A percentile compares a stretch with the other conserved stretches of the same genome.
These are phyloP conservation scores for Listrodromus nycthemerus DNA, from an alignment of 2,888 invertebrate species.

Conservation along the genomic window DNA sequence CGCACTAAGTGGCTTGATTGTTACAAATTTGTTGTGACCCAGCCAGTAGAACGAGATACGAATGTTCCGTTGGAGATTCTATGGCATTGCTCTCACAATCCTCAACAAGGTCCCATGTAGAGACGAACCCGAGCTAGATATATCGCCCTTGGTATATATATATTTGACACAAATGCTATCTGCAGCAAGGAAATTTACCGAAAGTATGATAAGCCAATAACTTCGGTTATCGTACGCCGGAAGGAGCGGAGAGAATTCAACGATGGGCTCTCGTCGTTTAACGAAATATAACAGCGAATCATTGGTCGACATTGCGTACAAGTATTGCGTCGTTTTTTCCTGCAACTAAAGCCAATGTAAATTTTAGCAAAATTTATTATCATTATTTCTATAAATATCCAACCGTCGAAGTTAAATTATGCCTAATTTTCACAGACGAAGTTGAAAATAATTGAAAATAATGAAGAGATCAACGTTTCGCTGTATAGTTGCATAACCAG, in stretches of 20 bases:
- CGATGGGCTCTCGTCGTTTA: constrained; percentile 1
- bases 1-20: constrained; percentile 74
- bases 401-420: neutral
- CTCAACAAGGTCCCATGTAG: constrained; percentile 20
- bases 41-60: constrained; percentile 48
- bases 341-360: neutral
- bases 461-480: neutral
- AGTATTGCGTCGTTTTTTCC: neutral
- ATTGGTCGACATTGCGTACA: neutral
- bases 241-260: constrained; percentile 25
- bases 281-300: constrained; percentile 8
- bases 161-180: constrained; percentile 13
- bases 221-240: constrained; percentile 34
- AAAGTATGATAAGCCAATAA: constrained; percentile 38
- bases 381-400: neutral
- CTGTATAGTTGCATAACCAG: neutral
- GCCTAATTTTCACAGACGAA: neutral
- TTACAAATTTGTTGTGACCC: constrained; percentile 70
- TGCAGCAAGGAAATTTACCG: constrained; percentile 41
- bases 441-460: neutral
- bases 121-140: neutral
- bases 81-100: constrained; percentile 10
- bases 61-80: constrained; percentile 33
- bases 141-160: constrained; percentile 1
- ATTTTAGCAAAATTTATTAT: neutral